Conservation (phyloP, 2,797 vertebrate genomes). For the Spheniscus humboldti region DNA sequence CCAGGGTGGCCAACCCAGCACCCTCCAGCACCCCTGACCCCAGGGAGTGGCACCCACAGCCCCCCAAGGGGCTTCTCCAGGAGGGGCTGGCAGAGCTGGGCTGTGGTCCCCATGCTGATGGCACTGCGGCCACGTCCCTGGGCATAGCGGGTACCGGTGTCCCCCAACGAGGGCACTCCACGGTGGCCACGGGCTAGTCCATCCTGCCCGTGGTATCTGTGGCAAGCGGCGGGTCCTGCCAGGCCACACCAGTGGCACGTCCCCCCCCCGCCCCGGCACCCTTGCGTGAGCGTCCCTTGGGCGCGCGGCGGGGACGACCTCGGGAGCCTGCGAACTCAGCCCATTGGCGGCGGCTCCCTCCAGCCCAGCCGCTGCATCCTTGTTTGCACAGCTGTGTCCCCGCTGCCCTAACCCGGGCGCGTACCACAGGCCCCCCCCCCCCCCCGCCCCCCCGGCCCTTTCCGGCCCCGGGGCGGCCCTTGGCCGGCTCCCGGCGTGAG, state of each 20-base stretch:
- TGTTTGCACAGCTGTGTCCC: slow-evolving; percentile 54
- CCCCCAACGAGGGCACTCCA: rapidly evolving
- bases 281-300: neutral
- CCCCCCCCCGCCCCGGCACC: neutral
- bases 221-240: neutral
- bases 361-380: neutral
- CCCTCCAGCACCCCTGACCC: no score
- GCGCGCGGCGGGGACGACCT: neutral
- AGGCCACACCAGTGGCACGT: rapidly evolving
- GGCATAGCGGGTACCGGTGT: neutral
- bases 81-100: neutral
- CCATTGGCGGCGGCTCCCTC: neutral
- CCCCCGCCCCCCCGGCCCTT: neutral
- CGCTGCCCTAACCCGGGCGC: neutral
- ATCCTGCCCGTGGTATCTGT: neutral
- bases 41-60: rapidly evolving
- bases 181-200: neutral
- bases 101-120: no score
- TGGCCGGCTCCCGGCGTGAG: neutral
- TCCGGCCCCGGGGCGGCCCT: neutral
- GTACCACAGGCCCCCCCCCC: neutral
- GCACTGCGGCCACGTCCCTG: neutral
- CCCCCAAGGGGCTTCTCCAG: neutral
- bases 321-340: neutral
- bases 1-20: neutral